Percentiles rank a stretch among this genome's conserved stretches.
phyloP scores from a whole-genome alignment of 2,888 invertebrate species.

The Noctua fimbriata region DNA sequence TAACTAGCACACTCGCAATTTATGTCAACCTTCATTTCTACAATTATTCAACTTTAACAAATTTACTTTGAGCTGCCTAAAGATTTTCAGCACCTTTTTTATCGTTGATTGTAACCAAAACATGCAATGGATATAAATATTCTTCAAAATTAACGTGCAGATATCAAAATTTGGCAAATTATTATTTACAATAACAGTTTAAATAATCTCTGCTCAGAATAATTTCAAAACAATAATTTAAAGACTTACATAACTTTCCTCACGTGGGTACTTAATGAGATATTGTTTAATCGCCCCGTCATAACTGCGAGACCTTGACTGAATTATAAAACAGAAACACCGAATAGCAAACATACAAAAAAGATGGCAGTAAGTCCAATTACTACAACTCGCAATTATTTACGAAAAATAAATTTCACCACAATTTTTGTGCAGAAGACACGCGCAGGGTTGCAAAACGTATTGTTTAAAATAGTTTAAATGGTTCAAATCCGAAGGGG shows the following conservation, averaged over 20 bases:
- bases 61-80: no score
- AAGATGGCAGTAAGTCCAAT: slow-evolving; percentile 5
- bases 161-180: neutral
- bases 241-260: slow-evolving; percentile 12
- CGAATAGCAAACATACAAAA: slow-evolving; percentile 1
- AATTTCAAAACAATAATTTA: slow-evolving; percentile 7
- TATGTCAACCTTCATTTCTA: no score
- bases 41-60: no score
- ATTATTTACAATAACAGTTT: neutral
- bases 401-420: neutral
- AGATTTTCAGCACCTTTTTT: neutral
- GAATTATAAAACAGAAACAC: slow-evolving; percentile 51
- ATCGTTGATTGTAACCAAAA: neutral
- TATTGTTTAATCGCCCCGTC: slow-evolving; percentile 42
- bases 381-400: neutral
- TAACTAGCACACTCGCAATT: no score
- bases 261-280: slow-evolving; percentile 29
- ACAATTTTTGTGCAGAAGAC: neutral
- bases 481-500: neutral
- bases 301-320: slow-evolving; percentile 40
- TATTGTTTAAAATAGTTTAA: neutral
- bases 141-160: neutral
- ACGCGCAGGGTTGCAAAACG: neutral
- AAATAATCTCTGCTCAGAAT: neutral
- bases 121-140: no score